A percentile compares a stretch with the other conserved stretches of the same genome.
Conservation (phyloP, 2,797 vertebrate species). For the Thalassophryne amazonica region DNA sequence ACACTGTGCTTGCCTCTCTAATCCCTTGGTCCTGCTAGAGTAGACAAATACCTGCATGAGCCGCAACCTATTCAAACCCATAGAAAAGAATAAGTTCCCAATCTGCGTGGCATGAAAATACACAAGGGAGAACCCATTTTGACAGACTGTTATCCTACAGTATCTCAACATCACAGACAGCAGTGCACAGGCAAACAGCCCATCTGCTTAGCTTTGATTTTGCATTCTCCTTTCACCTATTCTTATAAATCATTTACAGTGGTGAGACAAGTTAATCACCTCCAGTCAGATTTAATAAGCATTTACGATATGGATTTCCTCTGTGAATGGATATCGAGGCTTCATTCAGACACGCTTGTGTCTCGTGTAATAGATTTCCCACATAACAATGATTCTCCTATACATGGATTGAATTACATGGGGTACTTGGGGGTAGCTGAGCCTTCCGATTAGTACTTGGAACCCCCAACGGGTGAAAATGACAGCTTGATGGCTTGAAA, state of each 20-base stretch:
- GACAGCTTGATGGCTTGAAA: too few species aligned
- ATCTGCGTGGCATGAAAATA: constrained; percentile 65
- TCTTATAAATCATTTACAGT: constrained; percentile 29
- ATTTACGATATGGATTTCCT: constrained; percentile 31
- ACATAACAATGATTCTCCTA: too few species aligned
- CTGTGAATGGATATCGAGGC: background rate
- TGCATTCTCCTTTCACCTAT: constrained; percentile 17
- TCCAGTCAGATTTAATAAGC: constrained; percentile 21
- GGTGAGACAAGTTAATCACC: constrained; percentile 28
- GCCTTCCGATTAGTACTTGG: too few species aligned
- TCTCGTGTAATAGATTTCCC: too few species aligned
- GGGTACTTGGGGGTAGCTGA: too few species aligned
- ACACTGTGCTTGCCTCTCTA: constrained; percentile 75
- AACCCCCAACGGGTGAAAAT: too few species aligned
- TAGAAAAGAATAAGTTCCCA: constrained; percentile 71
- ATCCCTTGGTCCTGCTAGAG: constrained; percentile 70
- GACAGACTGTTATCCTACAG: constrained; percentile 58
- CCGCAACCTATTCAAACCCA: constrained; percentile 75
- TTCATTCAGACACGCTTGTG: background rate
- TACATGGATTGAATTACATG: too few species aligned
- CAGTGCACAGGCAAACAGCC: constrained; percentile 34
- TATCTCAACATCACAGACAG: constrained; percentile 54
- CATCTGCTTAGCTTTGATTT: constrained; percentile 7
- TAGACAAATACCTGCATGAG: constrained; percentile 78
- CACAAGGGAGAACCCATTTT: constrained; percentile 56